Conservation (phyloP, 2,888 invertebrate genomes). For the Euclidia mi region DNA sequence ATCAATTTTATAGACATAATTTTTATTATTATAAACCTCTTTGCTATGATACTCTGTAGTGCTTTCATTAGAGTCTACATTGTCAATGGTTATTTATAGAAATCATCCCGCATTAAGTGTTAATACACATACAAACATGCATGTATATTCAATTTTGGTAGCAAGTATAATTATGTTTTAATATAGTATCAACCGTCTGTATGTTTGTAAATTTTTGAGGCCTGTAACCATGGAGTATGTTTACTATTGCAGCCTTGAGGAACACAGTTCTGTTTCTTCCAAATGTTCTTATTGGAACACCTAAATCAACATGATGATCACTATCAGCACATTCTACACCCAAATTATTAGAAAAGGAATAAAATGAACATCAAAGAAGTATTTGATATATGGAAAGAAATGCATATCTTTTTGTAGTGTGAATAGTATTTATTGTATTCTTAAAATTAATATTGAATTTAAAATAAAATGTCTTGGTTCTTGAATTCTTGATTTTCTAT, state of each 20-base stretch:
- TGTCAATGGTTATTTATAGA: conserved; percentile 83
- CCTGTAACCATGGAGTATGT: conserved; percentile 3
- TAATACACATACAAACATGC: conserved; percentile 62
- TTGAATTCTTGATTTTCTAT: no score
- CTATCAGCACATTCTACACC: no score
- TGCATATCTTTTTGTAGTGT: no score
- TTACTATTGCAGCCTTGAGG: conserved; percentile 2
- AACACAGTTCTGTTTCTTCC: conserved; percentile 1
- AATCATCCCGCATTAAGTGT: conserved; percentile 78
- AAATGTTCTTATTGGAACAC: conserved; percentile 1
- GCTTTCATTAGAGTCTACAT: conserved; percentile 55
- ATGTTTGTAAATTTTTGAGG: conserved; percentile 2
- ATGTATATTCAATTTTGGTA: conserved; percentile 46
- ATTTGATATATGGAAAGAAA: no score
- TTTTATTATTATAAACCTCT: conserved; percentile 32
- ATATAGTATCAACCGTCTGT: conserved; percentile 3
- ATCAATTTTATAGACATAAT: neutral
- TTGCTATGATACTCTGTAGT: conserved; percentile 38
- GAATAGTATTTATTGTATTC: no score
- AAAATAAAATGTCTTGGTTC: no score
- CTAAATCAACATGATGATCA: conserved; percentile 16
- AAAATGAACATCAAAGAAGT: no score
- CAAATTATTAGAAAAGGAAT: no score
- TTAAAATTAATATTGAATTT: no score
- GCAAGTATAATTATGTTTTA: conserved; percentile 22